phyloP scores from a whole-genome alignment of 2,797 vertebrate genomes.

The Momotus momota region DNA sequence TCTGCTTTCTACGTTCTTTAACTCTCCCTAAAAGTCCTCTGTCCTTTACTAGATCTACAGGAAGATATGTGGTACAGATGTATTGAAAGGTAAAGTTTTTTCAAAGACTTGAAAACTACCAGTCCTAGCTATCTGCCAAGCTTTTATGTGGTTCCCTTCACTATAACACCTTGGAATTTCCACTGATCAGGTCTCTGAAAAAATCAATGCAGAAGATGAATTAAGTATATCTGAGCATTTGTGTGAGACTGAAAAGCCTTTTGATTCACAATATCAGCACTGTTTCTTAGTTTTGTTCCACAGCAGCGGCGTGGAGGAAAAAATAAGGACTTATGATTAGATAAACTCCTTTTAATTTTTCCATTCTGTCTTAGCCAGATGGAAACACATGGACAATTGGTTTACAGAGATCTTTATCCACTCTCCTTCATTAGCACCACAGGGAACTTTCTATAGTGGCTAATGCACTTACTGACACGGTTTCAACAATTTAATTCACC shows the following conservation, averaged over 20 bases:
- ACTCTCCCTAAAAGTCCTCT: constrained; percentile 26
- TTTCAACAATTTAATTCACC: constrained; percentile 70
- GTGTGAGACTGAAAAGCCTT: background rate
- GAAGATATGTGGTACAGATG: constrained; percentile 32
- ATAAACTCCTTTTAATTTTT: constrained; percentile 60
- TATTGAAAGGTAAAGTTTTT: constrained; percentile 49
- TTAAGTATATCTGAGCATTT: constrained; percentile 30
- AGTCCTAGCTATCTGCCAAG: constrained; percentile 3
- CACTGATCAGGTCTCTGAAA: background rate
- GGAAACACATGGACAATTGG: constrained; percentile 63
- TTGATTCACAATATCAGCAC: background rate
- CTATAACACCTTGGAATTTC: constrained; percentile 42
- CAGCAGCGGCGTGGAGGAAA: background rate
- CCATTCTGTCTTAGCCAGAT: constrained; percentile 46
- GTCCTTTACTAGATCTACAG: constrained; percentile 38
- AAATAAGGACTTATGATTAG: background rate
- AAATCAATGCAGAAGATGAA: constrained; percentile 46
- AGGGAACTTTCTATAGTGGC: constrained; percentile 55
- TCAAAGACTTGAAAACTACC: constrained; percentile 42
- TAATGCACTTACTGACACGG: constrained; percentile 71
- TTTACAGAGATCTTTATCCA: constrained; percentile 69
- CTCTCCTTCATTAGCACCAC: constrained; percentile 64
- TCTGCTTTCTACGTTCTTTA: constrained; percentile 51
- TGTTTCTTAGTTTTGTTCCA: background rate
- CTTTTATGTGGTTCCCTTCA: constrained; percentile 37